These are phyloP conservation scores for Otus sunia DNA, from an alignment of 2,113 vertebrate species.

Conservation along the genomic window DNA sequence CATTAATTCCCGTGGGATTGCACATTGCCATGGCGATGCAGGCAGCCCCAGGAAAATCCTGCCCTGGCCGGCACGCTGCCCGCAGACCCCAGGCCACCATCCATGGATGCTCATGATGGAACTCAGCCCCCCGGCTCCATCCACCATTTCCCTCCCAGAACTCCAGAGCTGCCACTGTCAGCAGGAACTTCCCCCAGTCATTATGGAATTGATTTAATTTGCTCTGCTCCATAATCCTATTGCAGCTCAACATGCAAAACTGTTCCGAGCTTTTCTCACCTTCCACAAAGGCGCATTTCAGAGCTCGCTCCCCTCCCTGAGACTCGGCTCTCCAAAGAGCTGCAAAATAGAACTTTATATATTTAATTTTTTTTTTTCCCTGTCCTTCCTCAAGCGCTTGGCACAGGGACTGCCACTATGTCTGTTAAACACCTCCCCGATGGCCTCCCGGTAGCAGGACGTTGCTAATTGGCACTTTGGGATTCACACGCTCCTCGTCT, in stretches of 20 bases:
- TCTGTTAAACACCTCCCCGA: accelerated
- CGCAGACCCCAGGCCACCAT: not conserved
- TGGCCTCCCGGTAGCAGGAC: not conserved
- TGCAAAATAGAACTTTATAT: not conserved
- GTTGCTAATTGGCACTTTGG: not conserved
- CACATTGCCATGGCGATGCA: not conserved
- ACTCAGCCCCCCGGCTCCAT: not conserved
- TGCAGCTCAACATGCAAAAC: not conserved
- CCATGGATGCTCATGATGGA: accelerated
- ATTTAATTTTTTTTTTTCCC: not conserved
- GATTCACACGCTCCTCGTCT: not conserved
- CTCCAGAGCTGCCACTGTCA: accelerated
- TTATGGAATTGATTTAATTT: conserved; percentile 43
- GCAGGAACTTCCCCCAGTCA: not conserved
- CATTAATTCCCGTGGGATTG: not conserved
- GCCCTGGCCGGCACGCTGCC: not conserved
- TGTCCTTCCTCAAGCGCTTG: accelerated
- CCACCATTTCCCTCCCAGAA: accelerated
- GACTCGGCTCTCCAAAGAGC: not conserved
- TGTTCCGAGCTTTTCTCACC: conserved; percentile 33
- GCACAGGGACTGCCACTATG: not conserved
- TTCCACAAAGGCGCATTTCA: not conserved
- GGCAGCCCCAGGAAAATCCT: not conserved
- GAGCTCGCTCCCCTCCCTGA: not conserved
- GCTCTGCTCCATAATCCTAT: conserved; percentile 50